Conservation (phyloP, 2,888 invertebrate genomes). For the Stegana nigrithorax region DNA sequence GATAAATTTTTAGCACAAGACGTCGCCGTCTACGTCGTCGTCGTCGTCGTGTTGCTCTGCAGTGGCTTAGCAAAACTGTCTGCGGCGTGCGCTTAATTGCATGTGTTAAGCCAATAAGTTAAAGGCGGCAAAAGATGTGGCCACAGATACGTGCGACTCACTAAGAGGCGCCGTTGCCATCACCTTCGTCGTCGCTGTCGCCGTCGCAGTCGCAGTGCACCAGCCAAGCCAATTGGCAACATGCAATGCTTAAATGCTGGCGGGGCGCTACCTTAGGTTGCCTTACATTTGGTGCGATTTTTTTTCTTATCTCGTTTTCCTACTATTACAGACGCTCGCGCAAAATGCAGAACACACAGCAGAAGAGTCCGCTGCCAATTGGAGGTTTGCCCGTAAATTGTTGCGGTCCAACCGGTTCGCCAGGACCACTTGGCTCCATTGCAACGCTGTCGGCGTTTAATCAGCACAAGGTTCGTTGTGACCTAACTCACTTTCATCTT, state of each 20-base stretch:
- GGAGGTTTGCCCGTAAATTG: constrained; percentile 84
- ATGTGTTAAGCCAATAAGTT: constrained; percentile 6
- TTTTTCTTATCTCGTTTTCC: not conserved
- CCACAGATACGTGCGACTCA: too few species aligned
- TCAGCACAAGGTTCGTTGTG: constrained; percentile 81
- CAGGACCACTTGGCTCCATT: constrained; percentile 84
- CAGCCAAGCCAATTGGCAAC: constrained; percentile 25
- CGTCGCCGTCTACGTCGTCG: not conserved
- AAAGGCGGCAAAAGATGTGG: too few species aligned
- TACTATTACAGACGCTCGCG: constrained; percentile 73
- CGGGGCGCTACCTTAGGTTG: too few species aligned
- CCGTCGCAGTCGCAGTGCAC: too few species aligned
- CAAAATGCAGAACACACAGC: constrained; percentile 79
- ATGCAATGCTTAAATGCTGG: too few species aligned
- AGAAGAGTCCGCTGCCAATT: constrained; percentile 76
- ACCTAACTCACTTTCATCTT: too few species aligned
- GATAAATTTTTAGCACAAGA: not conserved
- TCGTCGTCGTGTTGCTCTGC: too few species aligned
- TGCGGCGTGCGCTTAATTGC: not conserved
- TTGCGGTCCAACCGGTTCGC: constrained; percentile 83
- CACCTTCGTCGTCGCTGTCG: too few species aligned
- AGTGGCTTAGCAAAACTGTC: not conserved
- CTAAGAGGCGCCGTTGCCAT: too few species aligned
- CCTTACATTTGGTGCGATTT: constrained; percentile 4
- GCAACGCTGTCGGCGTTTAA: constrained; percentile 87